These are phyloP conservation scores for Eilema depressum DNA, from an alignment of 2,888 invertebrate species.

Conservation along the genomic window DNA sequence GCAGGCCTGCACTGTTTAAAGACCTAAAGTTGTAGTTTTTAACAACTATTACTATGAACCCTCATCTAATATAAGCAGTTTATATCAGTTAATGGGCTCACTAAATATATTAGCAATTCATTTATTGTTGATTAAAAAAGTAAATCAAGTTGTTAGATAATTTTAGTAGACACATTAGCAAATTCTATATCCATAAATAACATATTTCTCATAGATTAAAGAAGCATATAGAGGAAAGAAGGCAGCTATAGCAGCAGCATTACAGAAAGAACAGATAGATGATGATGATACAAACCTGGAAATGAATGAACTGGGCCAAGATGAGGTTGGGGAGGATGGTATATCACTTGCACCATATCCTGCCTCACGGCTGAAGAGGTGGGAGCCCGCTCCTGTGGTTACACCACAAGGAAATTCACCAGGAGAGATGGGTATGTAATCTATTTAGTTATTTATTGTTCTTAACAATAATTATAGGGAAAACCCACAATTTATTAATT, in stretches of 20 bases:
- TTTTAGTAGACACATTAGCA: background rate
- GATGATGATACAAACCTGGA: conserved; percentile 76
- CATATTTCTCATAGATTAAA: conserved; percentile 37
- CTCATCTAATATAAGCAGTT: background rate
- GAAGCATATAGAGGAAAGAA: conserved; percentile 77
- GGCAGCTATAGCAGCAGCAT: conserved; percentile 80
- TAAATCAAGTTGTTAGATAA: background rate
- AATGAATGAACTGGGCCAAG: conserved; percentile 72
- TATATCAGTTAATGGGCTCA: background rate
- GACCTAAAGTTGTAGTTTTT: background rate
- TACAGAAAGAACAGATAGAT: conserved; percentile 63
- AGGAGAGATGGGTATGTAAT: conserved; percentile 94
- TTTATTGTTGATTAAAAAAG: background rate
- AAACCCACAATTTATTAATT: no score
- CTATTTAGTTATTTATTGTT: background rate
- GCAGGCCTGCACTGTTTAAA: background rate
- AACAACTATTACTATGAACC: background rate
- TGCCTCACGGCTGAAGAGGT: conserved; percentile 86
- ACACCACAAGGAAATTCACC: conserved; percentile 90
- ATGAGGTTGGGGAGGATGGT: conserved; percentile 69
- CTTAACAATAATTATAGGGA: no score
- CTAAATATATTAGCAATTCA: background rate
- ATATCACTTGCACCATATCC: conserved; percentile 71
- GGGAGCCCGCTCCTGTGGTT: conserved; percentile 91
- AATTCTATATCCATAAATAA: background rate